A percentile compares a stretch with the other conserved stretches of the same genome.
phyloP scores from a whole-genome alignment of 2,797 vertebrate species.

The Microchirus variegatus region DNA sequence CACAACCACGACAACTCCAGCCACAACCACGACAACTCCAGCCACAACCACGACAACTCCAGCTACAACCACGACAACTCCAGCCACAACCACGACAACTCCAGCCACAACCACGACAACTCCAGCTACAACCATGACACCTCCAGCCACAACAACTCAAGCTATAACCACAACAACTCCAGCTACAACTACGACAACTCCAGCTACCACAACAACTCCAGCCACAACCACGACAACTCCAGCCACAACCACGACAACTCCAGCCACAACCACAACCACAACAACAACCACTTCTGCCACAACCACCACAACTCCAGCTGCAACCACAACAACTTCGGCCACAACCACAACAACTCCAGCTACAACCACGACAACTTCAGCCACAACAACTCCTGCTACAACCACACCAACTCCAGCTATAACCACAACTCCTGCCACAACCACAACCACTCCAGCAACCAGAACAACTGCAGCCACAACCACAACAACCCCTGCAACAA shows the following conservation, averaged over 20 bases:
- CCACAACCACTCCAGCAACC: too few species aligned
- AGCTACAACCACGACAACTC: background rate
- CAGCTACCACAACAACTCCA: too few species aligned
- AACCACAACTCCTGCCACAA: too few species aligned
- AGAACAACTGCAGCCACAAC: background rate
- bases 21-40: too few species aligned
- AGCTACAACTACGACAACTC: background rate
- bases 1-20: too few species aligned
- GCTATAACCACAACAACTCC: fast-evolving
- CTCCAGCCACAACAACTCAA: background rate
- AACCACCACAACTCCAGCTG: too few species aligned
- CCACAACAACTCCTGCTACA: too few species aligned
- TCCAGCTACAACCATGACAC: background rate
- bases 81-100: background rate
- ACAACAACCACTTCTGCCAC: too few species aligned
- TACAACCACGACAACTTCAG: background rate
- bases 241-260: background rate
- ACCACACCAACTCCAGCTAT: too few species aligned
- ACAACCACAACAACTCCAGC: background rate
- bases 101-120: background rate
- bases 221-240: too few species aligned
- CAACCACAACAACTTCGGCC: too few species aligned
- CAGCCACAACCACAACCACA: background rate
- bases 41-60: too few species aligned
- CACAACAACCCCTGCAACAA: background rate